phyloP scores from a whole-genome alignment of 1,140 invertebrate genomes.

The Caenorhabditis briggsae region DNA sequence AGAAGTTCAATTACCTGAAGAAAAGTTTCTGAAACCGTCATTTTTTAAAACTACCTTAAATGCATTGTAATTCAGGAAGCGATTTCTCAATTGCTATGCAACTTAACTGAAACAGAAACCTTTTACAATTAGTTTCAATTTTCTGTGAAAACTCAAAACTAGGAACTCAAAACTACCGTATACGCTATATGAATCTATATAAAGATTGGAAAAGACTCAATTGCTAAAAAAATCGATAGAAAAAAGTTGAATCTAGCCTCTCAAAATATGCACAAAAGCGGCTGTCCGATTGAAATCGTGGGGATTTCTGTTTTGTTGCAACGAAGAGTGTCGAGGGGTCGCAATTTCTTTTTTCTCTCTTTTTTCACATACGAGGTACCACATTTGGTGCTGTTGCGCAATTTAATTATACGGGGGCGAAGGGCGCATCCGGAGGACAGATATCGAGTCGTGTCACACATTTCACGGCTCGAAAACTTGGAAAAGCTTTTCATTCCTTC shows the following conservation, averaged over 20 bases:
- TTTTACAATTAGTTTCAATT: too few relatives aligned
- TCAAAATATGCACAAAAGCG: constrained; percentile 9
- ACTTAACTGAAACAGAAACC: too few relatives aligned
- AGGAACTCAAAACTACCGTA: not conserved
- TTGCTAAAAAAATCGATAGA: not conserved
- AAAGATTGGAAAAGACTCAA: not conserved
- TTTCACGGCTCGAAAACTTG: constrained; percentile 48
- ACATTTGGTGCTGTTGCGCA: constrained; percentile 53
- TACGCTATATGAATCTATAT: not conserved
- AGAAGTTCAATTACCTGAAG: too few relatives aligned
- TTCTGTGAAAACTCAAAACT: too few relatives aligned
- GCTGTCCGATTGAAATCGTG: constrained; percentile 24
- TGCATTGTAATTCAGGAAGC: too few relatives aligned
- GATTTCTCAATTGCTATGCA: too few relatives aligned
- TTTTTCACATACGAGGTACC: constrained; percentile 50
- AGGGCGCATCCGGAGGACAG: constrained; percentile 52
- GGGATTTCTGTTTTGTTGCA: constrained; percentile 35
- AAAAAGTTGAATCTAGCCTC: not conserved
- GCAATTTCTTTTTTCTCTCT: constrained; percentile 48
- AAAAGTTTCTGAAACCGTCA: too few relatives aligned
- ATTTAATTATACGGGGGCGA: constrained; percentile 56
- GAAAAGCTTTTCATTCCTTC: too few relatives aligned
- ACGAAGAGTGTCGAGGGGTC: not conserved
- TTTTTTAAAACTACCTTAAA: too few relatives aligned
- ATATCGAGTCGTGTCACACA: constrained; percentile 23